These are phyloP conservation scores for Castor canadensis DNA, from an alignment of 2,113 vertebrate genomes.

Conservation along the genomic window DNA sequence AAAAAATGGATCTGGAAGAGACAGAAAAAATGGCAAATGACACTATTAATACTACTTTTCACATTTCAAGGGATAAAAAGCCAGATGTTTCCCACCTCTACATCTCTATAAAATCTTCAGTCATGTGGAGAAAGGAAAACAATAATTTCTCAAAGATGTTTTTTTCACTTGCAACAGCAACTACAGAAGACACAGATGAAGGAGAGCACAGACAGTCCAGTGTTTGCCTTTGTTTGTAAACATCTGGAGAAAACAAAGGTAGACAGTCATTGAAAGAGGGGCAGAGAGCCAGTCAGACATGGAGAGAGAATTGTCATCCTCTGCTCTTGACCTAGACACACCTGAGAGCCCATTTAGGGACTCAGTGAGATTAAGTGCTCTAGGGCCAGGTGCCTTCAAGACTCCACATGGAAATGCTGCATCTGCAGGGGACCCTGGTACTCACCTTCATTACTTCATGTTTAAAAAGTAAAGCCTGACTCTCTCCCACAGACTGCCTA, in stretches of 20 bases:
- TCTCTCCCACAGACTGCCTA: not conserved
- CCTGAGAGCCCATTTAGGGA: not conserved
- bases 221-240: not conserved
- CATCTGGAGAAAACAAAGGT: not conserved
- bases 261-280: not conserved
- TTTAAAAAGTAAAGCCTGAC: not conserved
- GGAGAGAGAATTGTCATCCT: not conserved
- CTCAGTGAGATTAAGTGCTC: not conserved
- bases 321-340: not conserved
- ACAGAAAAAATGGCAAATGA: not conserved
- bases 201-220: not conserved
- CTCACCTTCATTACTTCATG: not conserved
- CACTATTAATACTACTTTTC: not conserved
- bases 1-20: not conserved
- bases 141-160: not conserved
- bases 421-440: not conserved
- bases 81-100: not conserved
- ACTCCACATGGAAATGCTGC: rapidly evolving
- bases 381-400: not conserved
- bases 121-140: not conserved
- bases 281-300: rapidly evolving
- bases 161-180: not conserved
- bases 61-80: not conserved
- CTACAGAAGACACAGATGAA: not conserved
- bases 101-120: not conserved